These are phyloP conservation scores for Stramonita haemastoma DNA, from an alignment of 2,888 invertebrate species.

Conservation along the genomic window DNA sequence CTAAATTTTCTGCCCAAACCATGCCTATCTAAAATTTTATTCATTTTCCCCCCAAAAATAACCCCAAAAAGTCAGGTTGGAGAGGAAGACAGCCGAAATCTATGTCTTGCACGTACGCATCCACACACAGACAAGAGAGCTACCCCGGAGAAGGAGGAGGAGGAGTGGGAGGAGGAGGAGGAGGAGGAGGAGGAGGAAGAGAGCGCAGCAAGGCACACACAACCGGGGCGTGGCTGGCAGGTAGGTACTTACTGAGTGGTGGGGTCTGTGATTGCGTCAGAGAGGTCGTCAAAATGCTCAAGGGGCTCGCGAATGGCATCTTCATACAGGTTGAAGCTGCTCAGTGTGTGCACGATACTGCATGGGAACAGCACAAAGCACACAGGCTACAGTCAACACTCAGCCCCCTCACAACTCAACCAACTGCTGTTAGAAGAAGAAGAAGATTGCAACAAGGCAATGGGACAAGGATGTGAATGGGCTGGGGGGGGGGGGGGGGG, in stretches of 20 bases:
- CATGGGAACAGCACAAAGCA: conserved; percentile 43
- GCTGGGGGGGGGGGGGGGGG: background rate
- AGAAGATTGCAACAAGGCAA: background rate
- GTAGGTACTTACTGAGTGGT: conserved; percentile 79
- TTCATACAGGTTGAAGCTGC: conserved; percentile 80
- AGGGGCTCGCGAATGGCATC: conserved; percentile 78
- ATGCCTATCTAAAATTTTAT: too few relatives aligned
- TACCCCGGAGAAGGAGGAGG: background rate
- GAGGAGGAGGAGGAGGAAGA: background rate
- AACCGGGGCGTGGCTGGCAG: background rate
- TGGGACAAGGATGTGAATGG: background rate
- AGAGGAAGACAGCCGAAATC: background rate
- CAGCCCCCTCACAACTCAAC: background rate
- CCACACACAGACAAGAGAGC: background rate
- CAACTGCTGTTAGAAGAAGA: background rate
- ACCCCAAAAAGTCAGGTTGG: too few relatives aligned
- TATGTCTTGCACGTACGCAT: background rate
- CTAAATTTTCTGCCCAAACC: too few relatives aligned
- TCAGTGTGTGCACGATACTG: conserved; percentile 79
- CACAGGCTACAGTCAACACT: conserved; percentile 25
- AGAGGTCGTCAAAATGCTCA: conserved; percentile 78
- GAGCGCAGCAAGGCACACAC: background rate
- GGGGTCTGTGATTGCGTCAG: conserved; percentile 80
- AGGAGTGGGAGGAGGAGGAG: background rate
- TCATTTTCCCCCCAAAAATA: too few relatives aligned